Base-by-base conservation (phyloP, 2,888 invertebrate genomes). In the Galerucella pusilla region DNA sequence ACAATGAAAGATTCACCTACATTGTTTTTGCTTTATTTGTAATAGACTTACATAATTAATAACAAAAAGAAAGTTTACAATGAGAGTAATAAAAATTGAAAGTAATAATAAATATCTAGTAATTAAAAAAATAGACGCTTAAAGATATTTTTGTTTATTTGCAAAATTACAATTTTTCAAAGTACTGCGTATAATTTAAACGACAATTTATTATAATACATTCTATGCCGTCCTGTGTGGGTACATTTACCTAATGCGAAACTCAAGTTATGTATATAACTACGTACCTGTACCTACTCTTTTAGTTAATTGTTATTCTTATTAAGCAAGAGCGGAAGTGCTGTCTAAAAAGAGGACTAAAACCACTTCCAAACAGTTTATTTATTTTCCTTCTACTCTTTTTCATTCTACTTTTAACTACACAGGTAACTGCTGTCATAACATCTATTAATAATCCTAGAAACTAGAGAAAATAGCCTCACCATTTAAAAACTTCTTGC, bases 401-500 rank as follows among this genome's bases (percentile, higher is more conserved):
- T 71, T 59, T 28, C 25, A 57, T 25, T 71, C 65, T 71, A 45
- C 65, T 59, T 66, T 59, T 60, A 64, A 49, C 72, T 16, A 11
- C 60, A 60, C 66, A 72, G 72, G 72, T 72, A 72, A 35, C 66
- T 25, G 42, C 71, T 64, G 75, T 71, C 75, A 75, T 71, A 71
- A 71, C 61, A 64, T 75, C 75, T 75, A 75, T 75, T 71, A 75
- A 75, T 75, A 75, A 61, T 71, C 66, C 57, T 78, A 81, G 78
- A 80, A 75, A 78, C 64, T 65, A 65, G 46, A 81, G 77, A 73
- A 77, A 74, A 71, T 72, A 73, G 74, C 80, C 35, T 81, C 75
- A 81, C 81, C 70, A 79, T 76, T 28, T 75, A 75, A 70, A 76
- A 77, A 78, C 73, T 76, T 78, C 73, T 77, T 75, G 78, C 75